Evolutionary conservation across 2,888 invertebrate species (phyloP), one percentile per base, ranked within the genome.

Genomic region (Acronicta alni): DNA sequence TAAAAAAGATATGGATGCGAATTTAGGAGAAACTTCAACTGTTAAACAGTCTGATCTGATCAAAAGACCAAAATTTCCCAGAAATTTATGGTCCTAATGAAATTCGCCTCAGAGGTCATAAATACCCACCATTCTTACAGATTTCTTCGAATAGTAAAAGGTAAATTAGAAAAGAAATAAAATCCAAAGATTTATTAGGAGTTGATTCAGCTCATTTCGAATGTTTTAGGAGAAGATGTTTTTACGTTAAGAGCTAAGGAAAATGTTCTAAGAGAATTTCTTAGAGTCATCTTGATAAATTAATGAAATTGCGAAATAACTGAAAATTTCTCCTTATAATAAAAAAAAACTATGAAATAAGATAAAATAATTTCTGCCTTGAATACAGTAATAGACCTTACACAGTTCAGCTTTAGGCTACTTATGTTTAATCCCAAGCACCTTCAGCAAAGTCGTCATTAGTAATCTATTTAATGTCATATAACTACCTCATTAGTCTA

Each of bases 161-260:
- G 54, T 57, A 65, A 56, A 58, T 71, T 67, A 62, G 71, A 68
- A 62, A 61, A 57, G 58, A 57, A 62, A 74, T 74, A 71, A 74
- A 68, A 43, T 56, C 59, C 51, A 30, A 49, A 46, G 46, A 61
- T 65, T 58, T 57, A 42, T 48, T 16, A 39, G 16, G 49, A 68
- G 57, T 53, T 44, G 48, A 59, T 61, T 71, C 52, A 61, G 64
- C 55, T 57, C 46, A 37, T 64, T 58, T 41, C n/a, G n/a, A 56
- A 57, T 63, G 57, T 54, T 47, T 46, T 49, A 53, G 30, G 41
- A 23, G 55, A 42, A 48, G 42, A 54, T 15, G 57, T 54, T 44
- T 67, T 62, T 35, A 53, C 32, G 57, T 68, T 63, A 68, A 53
- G 55, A 41, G 2, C 55, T 44, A 55, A 47, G 49, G 56, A 53